phyloP scores from a whole-genome alignment of 2,888 invertebrate species.

The Euclidia mi region DNA sequence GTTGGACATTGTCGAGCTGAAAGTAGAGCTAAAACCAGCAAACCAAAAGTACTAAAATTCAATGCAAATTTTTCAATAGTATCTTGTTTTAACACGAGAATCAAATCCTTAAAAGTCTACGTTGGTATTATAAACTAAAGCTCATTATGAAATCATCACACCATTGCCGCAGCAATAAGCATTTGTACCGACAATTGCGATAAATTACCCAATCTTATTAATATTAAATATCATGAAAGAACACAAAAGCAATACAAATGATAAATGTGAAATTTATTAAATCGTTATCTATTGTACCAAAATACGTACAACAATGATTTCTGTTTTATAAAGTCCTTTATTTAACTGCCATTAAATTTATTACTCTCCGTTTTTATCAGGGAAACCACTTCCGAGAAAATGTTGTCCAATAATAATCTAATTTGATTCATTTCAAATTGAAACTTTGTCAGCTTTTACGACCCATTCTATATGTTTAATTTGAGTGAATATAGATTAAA shows the following conservation, averaged over 20 bases:
- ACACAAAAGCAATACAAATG: slow-evolving; percentile 19
- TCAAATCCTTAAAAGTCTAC: too few species aligned
- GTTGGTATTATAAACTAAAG: too few species aligned
- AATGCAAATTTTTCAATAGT: too few species aligned
- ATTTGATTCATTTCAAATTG: slow-evolving; percentile 49
- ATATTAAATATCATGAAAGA: background rate
- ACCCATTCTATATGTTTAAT: slow-evolving; percentile 19
- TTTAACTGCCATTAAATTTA: slow-evolving; percentile 48
- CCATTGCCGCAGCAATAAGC: too few species aligned
- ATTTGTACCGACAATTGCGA: background rate
- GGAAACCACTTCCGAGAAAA: slow-evolving; percentile 45
- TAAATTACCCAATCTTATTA: slow-evolving; percentile 9
- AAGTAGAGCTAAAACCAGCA: too few species aligned
- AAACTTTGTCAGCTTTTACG: slow-evolving; percentile 34
- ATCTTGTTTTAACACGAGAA: too few species aligned
- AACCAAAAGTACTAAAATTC: too few species aligned
- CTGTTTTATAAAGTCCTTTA: slow-evolving; percentile 45
- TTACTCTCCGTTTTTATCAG: slow-evolving; percentile 44
- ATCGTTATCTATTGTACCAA: slow-evolving; percentile 19
- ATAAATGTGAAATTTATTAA: slow-evolving; percentile 21
- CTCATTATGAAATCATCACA: too few species aligned
- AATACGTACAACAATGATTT: slow-evolving; percentile 30
- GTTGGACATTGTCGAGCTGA: too few species aligned
- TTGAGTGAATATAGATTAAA: slow-evolving; percentile 10
- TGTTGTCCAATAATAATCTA: slow-evolving; percentile 47